These are phyloP conservation scores for Anarhynchus alexandrinus DNA, from an alignment of 2,113 vertebrate genomes.

Conservation along the genomic window DNA sequence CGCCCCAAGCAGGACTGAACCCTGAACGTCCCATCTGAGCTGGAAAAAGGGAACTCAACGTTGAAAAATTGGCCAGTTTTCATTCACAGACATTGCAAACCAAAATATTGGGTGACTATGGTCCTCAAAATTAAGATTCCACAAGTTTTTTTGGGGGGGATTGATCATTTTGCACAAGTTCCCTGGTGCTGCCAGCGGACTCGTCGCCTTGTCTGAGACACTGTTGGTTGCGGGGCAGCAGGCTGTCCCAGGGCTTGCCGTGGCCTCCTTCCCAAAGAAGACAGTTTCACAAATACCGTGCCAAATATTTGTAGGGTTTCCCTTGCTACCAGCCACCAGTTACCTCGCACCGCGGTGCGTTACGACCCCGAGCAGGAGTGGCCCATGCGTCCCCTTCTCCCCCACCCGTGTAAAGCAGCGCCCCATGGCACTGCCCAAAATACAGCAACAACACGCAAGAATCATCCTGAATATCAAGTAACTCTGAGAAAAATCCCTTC, in stretches of 20 bases:
- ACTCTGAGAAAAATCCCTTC: background rate
- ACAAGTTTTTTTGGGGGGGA: accelerated
- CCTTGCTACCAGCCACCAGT: background rate
- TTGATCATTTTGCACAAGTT: background rate
- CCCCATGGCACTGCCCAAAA: background rate
- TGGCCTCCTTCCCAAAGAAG: background rate
- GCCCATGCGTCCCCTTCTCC: background rate
- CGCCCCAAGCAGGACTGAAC: background rate
- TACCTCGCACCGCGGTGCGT: accelerated
- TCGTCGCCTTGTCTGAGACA: accelerated
- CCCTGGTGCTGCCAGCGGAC: background rate
- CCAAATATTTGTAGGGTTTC: background rate
- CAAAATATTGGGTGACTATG: background rate
- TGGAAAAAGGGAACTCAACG: accelerated
- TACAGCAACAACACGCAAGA: background rate
- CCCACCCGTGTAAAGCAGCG: accelerated
- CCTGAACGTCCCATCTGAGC: background rate
- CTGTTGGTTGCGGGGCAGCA: accelerated
- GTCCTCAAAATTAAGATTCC: background rate
- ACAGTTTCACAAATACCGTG: background rate
- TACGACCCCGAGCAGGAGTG: background rate
- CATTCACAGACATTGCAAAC: background rate
- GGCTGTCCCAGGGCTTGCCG: background rate
- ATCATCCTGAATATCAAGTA: background rate
- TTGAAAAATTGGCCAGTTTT: accelerated